Percentiles rank a stretch among this genome's conserved stretches.
Evolutionary conservation across 1,140 invertebrate genomes (phyloP).

Genomic region (Magallana angulata): DNA sequence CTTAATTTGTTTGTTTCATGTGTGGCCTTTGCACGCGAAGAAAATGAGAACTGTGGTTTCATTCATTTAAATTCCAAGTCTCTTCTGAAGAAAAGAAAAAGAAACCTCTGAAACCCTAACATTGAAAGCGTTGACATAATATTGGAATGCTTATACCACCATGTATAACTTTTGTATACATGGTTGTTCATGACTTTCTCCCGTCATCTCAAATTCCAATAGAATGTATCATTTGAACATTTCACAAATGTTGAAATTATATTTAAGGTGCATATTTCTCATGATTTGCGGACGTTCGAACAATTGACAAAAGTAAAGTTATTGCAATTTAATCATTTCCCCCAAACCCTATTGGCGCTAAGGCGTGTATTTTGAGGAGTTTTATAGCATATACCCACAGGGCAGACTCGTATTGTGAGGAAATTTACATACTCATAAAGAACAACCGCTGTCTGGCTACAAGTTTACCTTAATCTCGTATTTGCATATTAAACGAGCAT

Average conservation of each 20-base stretch:
- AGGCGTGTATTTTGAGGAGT: background rate
- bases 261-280: conserved; percentile 28
- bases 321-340: conserved; percentile 35
- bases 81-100: too few species aligned
- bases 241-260: conserved; percentile 32
- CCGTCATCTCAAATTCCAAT: background rate
- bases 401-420: background rate
- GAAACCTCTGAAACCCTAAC: too few species aligned
- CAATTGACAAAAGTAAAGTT: conserved; percentile 24
- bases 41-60: too few species aligned
- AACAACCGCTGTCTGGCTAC: conserved; percentile 8
- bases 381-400: conserved; percentile 17
- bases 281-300: background rate
- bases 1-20: conserved; percentile 31
- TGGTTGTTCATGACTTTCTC: background rate
- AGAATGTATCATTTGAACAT: conserved; percentile 28
- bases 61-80: too few species aligned
- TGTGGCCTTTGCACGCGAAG: conserved; percentile 25
- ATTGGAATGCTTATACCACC: background rate
- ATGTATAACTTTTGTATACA: background rate
- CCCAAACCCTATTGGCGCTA: conserved; percentile 16
- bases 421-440: conserved; percentile 37
- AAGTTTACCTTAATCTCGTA: conserved; percentile 36
- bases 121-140: too few species aligned
- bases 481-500: conserved; percentile 36